Evolutionary conservation across 2,113 vertebrate species (phyloP).

Genomic region (Eudyptes chrysolophus): DNA sequence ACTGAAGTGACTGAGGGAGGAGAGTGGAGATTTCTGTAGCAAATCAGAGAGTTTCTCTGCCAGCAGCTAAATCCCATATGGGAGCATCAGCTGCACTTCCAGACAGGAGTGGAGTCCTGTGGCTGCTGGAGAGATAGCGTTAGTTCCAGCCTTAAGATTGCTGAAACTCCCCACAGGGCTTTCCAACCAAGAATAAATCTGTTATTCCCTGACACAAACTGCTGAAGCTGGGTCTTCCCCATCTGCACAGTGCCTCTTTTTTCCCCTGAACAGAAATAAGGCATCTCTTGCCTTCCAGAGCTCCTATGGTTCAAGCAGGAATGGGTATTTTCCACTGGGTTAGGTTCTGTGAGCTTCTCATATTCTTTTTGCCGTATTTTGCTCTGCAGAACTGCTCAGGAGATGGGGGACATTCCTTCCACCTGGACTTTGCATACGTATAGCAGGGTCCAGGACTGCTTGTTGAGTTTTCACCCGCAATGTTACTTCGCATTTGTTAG

Average conservation of each 20-base stretch:
- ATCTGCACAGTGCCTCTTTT: slow-evolving; percentile 65
- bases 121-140: slow-evolving; percentile 58
- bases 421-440: not conserved
- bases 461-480: slow-evolving; percentile 40
- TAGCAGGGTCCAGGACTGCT: not conserved
- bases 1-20: slow-evolving; percentile 26
- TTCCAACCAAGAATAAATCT: slow-evolving; percentile 68
- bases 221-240: slow-evolving; percentile 69
- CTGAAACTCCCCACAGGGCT: slow-evolving; percentile 62
- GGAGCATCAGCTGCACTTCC: slow-evolving; percentile 64
- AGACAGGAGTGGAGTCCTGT: slow-evolving; percentile 62
- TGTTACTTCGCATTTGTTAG: slow-evolving; percentile 5
- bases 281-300: slow-evolving; percentile 2
- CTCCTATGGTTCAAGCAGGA: slow-evolving; percentile 35
- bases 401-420: not conserved
- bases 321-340: slow-evolving; percentile 61
- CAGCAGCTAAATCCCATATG: slow-evolving; percentile 62
- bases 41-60: slow-evolving; percentile 52
- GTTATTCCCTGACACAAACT: slow-evolving; percentile 66
- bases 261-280: slow-evolving; percentile 63
- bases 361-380: slow-evolving; percentile 40
- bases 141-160: slow-evolving; percentile 62
- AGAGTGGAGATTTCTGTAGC: slow-evolving; percentile 40
- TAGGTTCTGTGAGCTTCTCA: not conserved
- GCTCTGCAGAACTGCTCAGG: slow-evolving; percentile 13